Evolutionary conservation across 1,140 invertebrate species (phyloP), one percentile per base, ranked within the genome.

Genomic region (Dinothrombium tinctorium): DNA sequence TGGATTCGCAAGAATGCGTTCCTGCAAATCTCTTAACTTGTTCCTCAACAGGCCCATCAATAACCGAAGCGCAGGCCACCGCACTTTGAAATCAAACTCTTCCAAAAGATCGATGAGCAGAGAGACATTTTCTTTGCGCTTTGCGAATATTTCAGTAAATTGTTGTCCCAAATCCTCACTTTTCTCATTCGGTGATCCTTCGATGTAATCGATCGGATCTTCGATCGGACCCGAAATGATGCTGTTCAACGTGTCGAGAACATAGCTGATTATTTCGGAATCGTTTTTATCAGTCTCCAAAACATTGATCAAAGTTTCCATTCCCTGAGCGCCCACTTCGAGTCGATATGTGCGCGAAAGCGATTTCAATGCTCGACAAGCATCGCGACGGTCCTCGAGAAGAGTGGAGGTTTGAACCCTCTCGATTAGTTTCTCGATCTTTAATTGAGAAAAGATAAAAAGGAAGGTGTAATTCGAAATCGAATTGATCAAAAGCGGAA

Each of bases 91-190:
- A 56, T 94, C 84, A 61, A 80, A 92, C 56, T 94, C 61, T 56
- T 92, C 89, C n/a, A 96, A 58, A 37, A 90, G 69, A 33, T 74
- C 71, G 43, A 99, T 59, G 3, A 96, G 63, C 9, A 86, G 56
- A 35, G 71, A 66, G 14, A 96, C 73, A 59, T 86, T 87, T 44
- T 87, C 79, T 12, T 69, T 61, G 49, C 78, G 73, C 59, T 96
- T 95, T 6, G 94, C 77, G 54, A 95, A 92, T 65, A 96, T 94
- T 66, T 98, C 92, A 4, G 92, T 92, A 54, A 99, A 96, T 55
- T 94, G 83, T 54, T 82, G 78, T 8, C 90, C 89, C 36, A 76
- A 56, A 44, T 69, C 63, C 21, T 65, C 58, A 20, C 8, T 23
- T 9, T 23, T 23, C 3, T 39, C 37, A 15, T 39, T 25, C 11